These are phyloP conservation scores for rat (Rattus norvegicus) DNA, from an alignment of 2,113 vertebrate genomes.

Conservation along the genomic window DNA sequence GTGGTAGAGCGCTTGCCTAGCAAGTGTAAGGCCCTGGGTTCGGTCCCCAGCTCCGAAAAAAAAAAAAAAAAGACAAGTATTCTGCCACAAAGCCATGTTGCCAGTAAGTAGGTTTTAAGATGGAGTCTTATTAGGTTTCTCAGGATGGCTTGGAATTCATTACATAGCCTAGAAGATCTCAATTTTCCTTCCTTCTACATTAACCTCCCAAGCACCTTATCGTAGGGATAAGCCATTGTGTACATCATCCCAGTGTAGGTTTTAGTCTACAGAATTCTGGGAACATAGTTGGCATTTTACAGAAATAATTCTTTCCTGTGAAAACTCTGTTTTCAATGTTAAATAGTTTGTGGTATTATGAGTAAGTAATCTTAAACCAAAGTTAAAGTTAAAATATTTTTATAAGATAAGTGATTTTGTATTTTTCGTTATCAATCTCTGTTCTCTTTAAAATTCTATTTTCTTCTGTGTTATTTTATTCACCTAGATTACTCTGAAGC, in stretches of 20 bases:
- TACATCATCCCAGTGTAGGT: background rate
- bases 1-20: too few relatives aligned
- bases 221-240: background rate
- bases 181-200: background rate
- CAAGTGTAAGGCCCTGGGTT: too few relatives aligned
- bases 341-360: conserved; percentile 42
- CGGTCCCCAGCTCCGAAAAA: too few relatives aligned
- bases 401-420: background rate
- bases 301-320: conserved; percentile 34
- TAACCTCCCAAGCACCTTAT: background rate
- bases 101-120: background rate
- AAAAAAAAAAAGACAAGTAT: too few relatives aligned
- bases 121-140: background rate
- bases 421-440: conserved; percentile 13
- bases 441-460: background rate
- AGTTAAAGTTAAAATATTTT: background rate
- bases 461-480: background rate
- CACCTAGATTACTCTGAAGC: conserved; percentile 18
- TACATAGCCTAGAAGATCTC: background rate
- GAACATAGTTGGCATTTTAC: conserved; percentile 48
- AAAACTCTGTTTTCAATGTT: conserved; percentile 47
- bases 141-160: background rate
- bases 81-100: background rate
- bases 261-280: background rate
- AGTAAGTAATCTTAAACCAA: conserved; percentile 37